These are phyloP conservation scores for Cepaea nemoralis DNA, from an alignment of 1,140 invertebrate species.

Conservation along the genomic window DNA sequence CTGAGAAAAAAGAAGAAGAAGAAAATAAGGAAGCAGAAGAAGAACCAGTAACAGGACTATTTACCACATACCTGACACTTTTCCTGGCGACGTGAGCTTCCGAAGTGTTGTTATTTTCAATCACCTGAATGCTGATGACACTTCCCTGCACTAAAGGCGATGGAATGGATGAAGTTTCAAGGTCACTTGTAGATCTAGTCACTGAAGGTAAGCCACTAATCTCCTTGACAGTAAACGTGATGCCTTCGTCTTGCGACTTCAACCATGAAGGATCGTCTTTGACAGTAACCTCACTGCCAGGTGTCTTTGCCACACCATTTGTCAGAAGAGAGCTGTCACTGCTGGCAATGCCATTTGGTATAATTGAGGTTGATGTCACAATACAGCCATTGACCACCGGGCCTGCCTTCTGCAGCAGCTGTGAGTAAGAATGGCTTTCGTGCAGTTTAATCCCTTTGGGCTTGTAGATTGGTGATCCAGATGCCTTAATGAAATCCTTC, in stretches of 20 bases:
- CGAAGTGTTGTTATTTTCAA: slow-evolving; percentile 38
- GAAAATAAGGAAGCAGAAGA: too few relatives aligned
- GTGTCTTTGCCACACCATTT: slow-evolving; percentile 36
- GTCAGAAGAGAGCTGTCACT: background rate
- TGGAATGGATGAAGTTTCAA: background rate
- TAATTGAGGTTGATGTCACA: background rate
- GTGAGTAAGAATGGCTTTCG: slow-evolving; percentile 8
- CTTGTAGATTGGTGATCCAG: slow-evolving; percentile 41
- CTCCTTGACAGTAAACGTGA: background rate
- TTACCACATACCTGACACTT: background rate
- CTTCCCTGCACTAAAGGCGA: slow-evolving; percentile 38
- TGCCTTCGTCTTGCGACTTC: slow-evolving; percentile 12
- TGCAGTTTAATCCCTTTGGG: slow-evolving; percentile 34
- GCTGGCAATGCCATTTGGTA: background rate
- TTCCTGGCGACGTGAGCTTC: slow-evolving; percentile 20
- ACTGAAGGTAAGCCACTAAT: background rate
- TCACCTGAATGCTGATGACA: slow-evolving; percentile 49
- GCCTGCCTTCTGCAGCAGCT: background rate
- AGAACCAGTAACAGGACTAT: too few relatives aligned
- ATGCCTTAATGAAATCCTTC: slow-evolving; percentile 41
- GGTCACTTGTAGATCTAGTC: slow-evolving; percentile 17
- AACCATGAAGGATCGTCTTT: slow-evolving; percentile 39
- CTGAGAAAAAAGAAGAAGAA: too few relatives aligned
- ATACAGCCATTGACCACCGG: background rate
- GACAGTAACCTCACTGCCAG: slow-evolving; percentile 35